Conservation (phyloP, 2,797 vertebrate species). For the Eospalax fontanierii region DNA sequence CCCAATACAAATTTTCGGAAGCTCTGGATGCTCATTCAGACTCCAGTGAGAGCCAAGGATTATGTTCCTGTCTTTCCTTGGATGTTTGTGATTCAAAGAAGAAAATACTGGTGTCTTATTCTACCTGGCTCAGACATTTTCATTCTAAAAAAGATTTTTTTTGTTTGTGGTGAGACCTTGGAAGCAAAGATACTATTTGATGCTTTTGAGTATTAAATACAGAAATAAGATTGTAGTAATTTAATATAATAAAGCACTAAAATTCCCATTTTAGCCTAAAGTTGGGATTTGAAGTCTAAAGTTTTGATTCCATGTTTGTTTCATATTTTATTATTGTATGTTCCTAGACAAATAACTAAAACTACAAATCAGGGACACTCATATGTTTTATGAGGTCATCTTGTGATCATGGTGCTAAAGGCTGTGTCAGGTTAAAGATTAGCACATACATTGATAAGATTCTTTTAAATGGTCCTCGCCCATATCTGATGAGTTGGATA, state of each 20-base stretch:
- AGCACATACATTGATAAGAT: background rate
- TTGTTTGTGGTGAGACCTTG: background rate
- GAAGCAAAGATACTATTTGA: conserved; percentile 34
- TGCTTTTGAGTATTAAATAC: background rate
- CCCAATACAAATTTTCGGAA: background rate
- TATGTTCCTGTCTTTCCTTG: background rate
- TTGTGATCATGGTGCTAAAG: background rate
- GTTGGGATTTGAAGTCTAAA: conserved; percentile 25
- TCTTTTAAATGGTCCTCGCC: background rate
- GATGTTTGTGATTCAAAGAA: background rate
- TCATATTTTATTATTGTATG: conserved; percentile 31
- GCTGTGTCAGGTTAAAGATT: background rate
- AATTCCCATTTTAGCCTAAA: conserved; percentile 3
- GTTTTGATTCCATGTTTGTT: conserved; percentile 35
- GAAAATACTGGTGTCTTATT: background rate
- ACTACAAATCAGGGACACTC: background rate
- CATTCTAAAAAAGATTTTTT: conserved; percentile 32
- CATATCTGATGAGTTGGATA: background rate
- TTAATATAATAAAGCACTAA: conserved; percentile 44
- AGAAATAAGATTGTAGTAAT: background rate
- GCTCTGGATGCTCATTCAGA: background rate
- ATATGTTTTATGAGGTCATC: conserved; percentile 37
- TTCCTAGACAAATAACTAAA: conserved; percentile 38
- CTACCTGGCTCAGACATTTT: conserved; percentile 19
- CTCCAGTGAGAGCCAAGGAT: background rate